Conservation (phyloP, 2,888 invertebrate genomes). For the Drosophila emarginata region DNA sequence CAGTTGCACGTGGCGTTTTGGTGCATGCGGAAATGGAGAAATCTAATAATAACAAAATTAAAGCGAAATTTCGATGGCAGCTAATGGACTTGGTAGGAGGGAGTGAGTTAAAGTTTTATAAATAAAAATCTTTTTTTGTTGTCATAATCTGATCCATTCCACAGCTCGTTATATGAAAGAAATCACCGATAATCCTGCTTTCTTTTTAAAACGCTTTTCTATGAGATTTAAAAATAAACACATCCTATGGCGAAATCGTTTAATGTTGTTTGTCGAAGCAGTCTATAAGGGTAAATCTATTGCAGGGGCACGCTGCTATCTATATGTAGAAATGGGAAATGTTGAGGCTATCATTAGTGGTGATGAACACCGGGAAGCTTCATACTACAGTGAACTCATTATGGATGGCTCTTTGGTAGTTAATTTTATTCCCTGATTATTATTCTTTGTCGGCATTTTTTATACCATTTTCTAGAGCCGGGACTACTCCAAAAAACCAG, state of each 20-base stretch:
- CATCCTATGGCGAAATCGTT: constrained; percentile 17
- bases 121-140: neutral
- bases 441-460: neutral
- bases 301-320: constrained; percentile 46
- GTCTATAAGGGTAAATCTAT: neutral
- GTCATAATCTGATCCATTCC: neutral
- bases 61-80: constrained; percentile 4
- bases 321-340: neutral
- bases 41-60: neutral
- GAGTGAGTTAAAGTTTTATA: constrained; percentile 16
- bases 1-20: neutral
- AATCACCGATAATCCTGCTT: neutral
- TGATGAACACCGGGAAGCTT: neutral
- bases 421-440: too few relatives aligned
- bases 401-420: constrained; percentile 41
- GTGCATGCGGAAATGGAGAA: constrained; percentile 1
- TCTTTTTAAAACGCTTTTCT: constrained; percentile 24
- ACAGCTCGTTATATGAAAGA: constrained; percentile 20
- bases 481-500: constrained; percentile 35
- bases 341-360: constrained; percentile 55
- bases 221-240: neutral
- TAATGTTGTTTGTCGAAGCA: constrained; percentile 36
- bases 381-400: neutral
- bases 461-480: constrained; percentile 34
- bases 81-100: constrained; percentile 12